Base-by-base conservation (phyloP, 2,113 vertebrate genomes). In the Odobenus rosmarus region DNA sequence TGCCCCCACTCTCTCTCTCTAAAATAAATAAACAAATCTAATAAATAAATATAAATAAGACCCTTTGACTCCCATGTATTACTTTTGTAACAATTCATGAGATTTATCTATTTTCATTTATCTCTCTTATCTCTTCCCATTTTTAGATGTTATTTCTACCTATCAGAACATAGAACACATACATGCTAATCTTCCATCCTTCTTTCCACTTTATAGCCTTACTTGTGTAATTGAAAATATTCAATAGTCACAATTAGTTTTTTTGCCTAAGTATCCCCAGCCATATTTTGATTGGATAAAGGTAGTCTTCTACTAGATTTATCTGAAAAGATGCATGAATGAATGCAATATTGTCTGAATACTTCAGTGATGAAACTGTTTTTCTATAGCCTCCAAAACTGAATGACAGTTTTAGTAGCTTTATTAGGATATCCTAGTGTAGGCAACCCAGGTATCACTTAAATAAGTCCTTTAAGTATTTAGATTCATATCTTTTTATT, bases 131-230 rank as follows among this genome's bases (percentile, higher is more conserved):
- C 14, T 51, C 10, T 91, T 95, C 31, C 26, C 26, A 92, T 72
- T 92, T 95, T 92, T 51, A 72, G 6, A 53, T 86, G 42, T 64
- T 79, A 71, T 72, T 72, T 92, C 72, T 92, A 39, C 42, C 80
- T 53, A 7, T 80, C 19, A 71, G 15, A 92, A 72, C 19, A 55
- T n/a, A 10, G n/a, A 90, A 13, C 8, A 49, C 33, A 86, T 39
- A 18, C 21, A 46, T 81, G 42, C 16, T 72, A 61, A 61, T 49
- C n/a, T 77, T 86, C 39, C 23, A 69, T 69, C 19, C 9, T 69
- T 84, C 2, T 57, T 88, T 36, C 36, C 18, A 90, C 26, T 59
- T 86, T 57, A 91, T 61, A 80, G 76, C 80, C 61, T 79, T 69
- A 61, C 13, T 80, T 92, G 6, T 83, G 51, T 69, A 55, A 57